Evolutionary conservation across 2,113 vertebrate species (phyloP), one percentile per base, ranked within the genome.

Genomic region (Lepus timidus): DNA sequence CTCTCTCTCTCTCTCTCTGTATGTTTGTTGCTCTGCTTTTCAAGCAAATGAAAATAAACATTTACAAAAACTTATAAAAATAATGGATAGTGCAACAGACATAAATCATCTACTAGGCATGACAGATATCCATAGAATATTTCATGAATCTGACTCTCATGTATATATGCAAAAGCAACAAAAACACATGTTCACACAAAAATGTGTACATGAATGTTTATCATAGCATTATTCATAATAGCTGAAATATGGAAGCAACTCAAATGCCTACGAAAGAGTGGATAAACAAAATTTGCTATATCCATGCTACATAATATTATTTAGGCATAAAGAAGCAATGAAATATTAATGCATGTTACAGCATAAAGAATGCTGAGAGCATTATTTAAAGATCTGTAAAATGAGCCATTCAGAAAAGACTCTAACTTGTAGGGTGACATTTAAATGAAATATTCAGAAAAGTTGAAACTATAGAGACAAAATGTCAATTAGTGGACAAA

Each of bases 371-470:
- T 22, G 27, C 33, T 85, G 62, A 68, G 85, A 93, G 68, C 8
- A 81, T 88, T 82, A 75, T 33, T 78, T 64, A 79, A 68, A 61
- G 58, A 68, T 86, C 85, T 74, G 74, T 62, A 64, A 20, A 86
- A 81, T 23, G 14, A 70, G 36, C 6, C 22, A 86, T 7, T 85
- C n/a, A 80, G n/a, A 81, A 88, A 93, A 87, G 29, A 90, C 39
- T 86, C 23, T 51, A 79, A 31, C 64, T 51, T 11, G 9, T 23
- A 85, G 51, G 58, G 49, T 78, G 65, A 29, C 11, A 79, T 65
- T 85, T 88, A 88, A n/a, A 83, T 75, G 70, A 88, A 67, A 33
- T 93, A 61, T 58, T 22, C 36, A 84, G 31, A 89, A 68, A 2
- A 51, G 29, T 17, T 22, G 76, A 76, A 76, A 61, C 70, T 51